Conservation (phyloP, 2,888 invertebrate species). For the Cryptophagus acutangulus region DNA sequence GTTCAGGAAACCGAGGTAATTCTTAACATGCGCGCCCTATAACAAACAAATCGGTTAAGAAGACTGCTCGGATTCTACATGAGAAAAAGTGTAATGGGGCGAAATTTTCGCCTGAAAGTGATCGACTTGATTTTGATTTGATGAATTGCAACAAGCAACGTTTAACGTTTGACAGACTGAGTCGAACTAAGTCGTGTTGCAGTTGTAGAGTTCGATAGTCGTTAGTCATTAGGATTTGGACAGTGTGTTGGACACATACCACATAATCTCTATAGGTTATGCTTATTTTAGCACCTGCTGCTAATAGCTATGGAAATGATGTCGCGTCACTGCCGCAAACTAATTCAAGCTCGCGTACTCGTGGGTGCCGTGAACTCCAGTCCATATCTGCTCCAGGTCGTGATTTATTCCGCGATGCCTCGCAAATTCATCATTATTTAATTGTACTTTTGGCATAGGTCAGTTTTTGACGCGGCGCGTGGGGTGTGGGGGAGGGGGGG, state of each 20-base stretch:
- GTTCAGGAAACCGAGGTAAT: conserved; percentile 17
- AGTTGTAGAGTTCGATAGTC: background rate
- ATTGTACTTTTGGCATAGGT: no score
- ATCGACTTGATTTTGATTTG: no score
- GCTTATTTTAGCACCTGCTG: conserved; percentile 46
- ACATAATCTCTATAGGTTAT: conserved; percentile 38
- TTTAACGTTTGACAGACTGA: conserved; percentile 2
- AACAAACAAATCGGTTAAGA: no score
- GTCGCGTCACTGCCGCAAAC: conserved; percentile 28
- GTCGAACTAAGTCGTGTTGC: background rate
- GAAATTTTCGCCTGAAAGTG: no score
- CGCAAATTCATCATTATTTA: no score
- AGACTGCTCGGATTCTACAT: no score
- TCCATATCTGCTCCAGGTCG: no score
- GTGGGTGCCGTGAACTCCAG: conserved; percentile 20
- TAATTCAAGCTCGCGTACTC: conserved; percentile 27
- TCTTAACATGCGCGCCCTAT: conserved; percentile 16
- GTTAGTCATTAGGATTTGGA: conserved; percentile 4
- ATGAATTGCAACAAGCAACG: no score
- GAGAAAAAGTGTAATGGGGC: no score
- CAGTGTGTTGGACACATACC: conserved; percentile 6
- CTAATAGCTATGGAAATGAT: conserved; percentile 27
- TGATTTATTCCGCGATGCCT: no score
- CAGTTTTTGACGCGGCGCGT: no score
- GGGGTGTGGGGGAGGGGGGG: no score